phyloP scores from a whole-genome alignment of 2,888 invertebrate species.

The Lepidochitona cinerea region DNA sequence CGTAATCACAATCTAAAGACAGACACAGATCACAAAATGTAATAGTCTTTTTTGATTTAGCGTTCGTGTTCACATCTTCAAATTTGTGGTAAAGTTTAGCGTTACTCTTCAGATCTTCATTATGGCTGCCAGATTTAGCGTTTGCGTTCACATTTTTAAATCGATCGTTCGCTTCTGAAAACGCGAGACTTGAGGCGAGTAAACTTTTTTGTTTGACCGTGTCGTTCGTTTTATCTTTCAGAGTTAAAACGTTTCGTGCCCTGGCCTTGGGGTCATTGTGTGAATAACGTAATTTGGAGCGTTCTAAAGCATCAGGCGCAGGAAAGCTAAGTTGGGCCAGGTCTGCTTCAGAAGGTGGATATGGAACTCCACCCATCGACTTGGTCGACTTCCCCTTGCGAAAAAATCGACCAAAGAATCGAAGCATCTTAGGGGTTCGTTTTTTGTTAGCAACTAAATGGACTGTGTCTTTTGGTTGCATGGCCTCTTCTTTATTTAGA shows the following conservation, averaged over 20 bases:
- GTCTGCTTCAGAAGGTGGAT: background rate
- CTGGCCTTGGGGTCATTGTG: background rate
- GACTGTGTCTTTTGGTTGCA: background rate
- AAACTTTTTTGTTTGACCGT: background rate
- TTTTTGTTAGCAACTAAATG: background rate
- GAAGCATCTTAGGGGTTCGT: background rate
- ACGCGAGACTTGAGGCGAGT: background rate
- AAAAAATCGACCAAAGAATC: background rate
- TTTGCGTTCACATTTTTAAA: background rate
- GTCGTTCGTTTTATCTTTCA: background rate
- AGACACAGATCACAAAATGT: background rate
- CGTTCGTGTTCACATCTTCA: background rate
- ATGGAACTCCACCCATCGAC: background rate
- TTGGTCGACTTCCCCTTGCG: background rate
- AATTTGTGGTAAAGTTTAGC: background rate
- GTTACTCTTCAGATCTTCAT: too few species aligned
- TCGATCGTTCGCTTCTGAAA: background rate
- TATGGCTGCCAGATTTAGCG: too few species aligned
- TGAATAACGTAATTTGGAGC: background rate
- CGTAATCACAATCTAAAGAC: background rate
- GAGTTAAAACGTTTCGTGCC: background rate
- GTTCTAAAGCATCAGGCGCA: background rate
- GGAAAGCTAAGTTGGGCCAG: background rate
- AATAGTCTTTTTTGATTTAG: background rate
- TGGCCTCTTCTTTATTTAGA: background rate